phyloP scores from a whole-genome alignment of 2,888 invertebrate species.

The Drosophila parthenogenetica region DNA sequence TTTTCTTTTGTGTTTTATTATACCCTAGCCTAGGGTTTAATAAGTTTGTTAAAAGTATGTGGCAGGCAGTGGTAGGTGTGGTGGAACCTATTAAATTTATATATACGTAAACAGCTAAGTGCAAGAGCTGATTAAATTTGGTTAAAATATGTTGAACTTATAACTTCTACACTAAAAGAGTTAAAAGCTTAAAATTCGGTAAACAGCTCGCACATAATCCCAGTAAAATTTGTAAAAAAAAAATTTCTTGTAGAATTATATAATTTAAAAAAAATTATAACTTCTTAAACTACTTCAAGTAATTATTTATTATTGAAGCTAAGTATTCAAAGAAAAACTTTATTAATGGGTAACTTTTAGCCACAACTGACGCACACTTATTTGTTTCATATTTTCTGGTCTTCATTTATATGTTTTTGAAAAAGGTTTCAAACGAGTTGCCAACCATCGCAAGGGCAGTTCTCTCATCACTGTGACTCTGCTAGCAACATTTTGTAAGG shows the following conservation, averaged over 20 bases:
- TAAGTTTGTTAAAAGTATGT: not conserved
- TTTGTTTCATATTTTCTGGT: constrained; percentile 5
- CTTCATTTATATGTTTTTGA: constrained; percentile 26
- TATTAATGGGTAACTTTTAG: not conserved
- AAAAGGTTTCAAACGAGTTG: constrained; percentile 56
- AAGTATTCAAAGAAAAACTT: not conserved
- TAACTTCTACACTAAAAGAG: no score
- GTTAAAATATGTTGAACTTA: no score
- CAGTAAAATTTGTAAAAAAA: no score
- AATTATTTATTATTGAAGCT: not conserved
- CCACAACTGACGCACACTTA: not conserved
- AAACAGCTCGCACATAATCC: no score
- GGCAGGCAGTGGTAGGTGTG: not conserved
- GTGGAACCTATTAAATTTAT: no score
- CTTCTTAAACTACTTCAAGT: no score
- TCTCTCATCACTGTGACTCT: constrained; percentile 30
- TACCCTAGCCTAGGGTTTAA: not conserved
- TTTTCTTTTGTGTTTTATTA: constrained; percentile 16
- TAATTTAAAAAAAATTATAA: no score
- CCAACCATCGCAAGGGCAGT: constrained; percentile 62
- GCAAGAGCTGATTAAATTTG: no score
- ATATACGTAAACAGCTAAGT: no score
- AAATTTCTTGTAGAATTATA: no score
- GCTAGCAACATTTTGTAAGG: constrained; percentile 40
- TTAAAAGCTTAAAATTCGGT: no score